Percentiles rank a stretch among this genome's conserved stretches.
phyloP scores from a whole-genome alignment of 2,113 vertebrate genomes.

The Platanista minor region DNA sequence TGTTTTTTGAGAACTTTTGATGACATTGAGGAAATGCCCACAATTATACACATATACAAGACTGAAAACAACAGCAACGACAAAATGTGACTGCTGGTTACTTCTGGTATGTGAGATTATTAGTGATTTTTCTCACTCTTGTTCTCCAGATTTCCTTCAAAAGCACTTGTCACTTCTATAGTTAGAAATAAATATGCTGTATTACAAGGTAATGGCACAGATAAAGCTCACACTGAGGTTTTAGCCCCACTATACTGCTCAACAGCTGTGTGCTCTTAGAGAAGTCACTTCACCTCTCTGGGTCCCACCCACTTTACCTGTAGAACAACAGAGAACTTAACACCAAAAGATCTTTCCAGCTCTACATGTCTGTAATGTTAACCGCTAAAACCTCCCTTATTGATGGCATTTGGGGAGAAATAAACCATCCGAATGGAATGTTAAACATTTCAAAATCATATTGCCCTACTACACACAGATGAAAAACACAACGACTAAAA shows the following conservation, averaged over 20 bases:
- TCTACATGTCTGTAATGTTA: neutral
- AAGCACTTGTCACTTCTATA: neutral
- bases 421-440: neutral
- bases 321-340: neutral
- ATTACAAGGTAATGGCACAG: neutral
- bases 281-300: neutral
- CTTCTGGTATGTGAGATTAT: neutral
- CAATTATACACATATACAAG: neutral
- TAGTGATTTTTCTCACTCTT: neutral
- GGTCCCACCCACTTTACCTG: neutral
- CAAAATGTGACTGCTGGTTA: neutral
- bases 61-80: neutral
- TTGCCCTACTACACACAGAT: neutral
- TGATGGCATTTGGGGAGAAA: neutral
- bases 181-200: neutral
- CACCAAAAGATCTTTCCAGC: neutral
- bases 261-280: neutral
- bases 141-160: constrained; percentile 24
- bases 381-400: neutral
- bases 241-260: neutral
- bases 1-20: neutral
- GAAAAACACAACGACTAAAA: neutral
- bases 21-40: neutral
- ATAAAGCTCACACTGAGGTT: neutral
- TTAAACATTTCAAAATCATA: neutral